phyloP scores from a whole-genome alignment of 2,113 vertebrate species.

The Paralichthys olivaceus region DNA sequence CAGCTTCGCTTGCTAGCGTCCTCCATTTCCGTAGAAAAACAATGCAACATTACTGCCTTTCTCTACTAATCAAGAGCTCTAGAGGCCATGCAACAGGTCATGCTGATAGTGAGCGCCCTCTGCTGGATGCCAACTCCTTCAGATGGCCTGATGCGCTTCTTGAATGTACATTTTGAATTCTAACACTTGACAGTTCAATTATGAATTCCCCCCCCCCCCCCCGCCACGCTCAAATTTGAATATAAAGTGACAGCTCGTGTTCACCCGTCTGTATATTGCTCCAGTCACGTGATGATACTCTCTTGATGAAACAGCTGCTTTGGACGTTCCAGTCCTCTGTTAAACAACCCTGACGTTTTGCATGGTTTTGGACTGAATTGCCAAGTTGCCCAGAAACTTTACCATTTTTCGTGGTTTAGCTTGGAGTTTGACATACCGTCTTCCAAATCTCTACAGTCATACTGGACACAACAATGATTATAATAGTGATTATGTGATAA shows the following conservation, averaged over 20 bases:
- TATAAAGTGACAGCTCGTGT: background rate
- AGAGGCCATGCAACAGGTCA: too few species aligned
- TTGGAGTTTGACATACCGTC: constrained; percentile 34
- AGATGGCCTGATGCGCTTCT: too few species aligned
- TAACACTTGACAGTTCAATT: too few species aligned
- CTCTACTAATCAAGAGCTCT: background rate
- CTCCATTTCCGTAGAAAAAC: too few species aligned
- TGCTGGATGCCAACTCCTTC: too few species aligned
- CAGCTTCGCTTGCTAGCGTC: too few species aligned
- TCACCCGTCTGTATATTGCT: constrained; percentile 7
- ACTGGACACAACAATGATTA: constrained; percentile 18
- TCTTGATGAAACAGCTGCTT: constrained; percentile 34
- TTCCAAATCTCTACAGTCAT: constrained; percentile 45
- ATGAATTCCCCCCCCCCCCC: too few species aligned
- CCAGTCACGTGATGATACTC: constrained; percentile 4
- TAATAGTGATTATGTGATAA: constrained; percentile 9
- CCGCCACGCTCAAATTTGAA: too few species aligned
- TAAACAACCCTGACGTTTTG: constrained; percentile 13
- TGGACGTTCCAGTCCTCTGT: constrained; percentile 37
- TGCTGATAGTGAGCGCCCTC: too few species aligned
- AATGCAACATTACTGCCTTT: too few species aligned
- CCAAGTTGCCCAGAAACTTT: constrained; percentile 17
- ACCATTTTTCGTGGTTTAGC: constrained; percentile 12
- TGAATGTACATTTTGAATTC: too few species aligned
- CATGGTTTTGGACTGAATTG: background rate